Evolutionary conservation across 2,113 vertebrate species (phyloP).

Genomic region (Nerophis lumbriciformis): DNA sequence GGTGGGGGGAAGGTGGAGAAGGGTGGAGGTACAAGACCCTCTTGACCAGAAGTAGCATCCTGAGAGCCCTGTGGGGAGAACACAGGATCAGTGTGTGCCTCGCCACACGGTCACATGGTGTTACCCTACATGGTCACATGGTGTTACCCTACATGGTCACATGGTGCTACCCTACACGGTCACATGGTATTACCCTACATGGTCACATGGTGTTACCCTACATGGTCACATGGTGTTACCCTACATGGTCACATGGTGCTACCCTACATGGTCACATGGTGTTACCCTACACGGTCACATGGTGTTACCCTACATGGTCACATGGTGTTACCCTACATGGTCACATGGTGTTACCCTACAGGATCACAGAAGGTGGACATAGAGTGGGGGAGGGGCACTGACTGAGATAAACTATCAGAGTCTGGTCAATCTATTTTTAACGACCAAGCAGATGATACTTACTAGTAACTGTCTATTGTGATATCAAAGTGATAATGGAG

Average conservation of each 20-base stretch:
- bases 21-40: slow-evolving; percentile 72
- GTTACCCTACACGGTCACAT: slow-evolving; percentile 69
- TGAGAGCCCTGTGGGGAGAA: slow-evolving; percentile 67
- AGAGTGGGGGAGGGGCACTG: slow-evolving; percentile 9
- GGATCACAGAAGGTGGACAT: slow-evolving; percentile 8
- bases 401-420: slow-evolving; percentile 21
- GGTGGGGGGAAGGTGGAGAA: slow-evolving; percentile 74
- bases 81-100: too few relatives aligned
- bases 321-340: too few relatives aligned
- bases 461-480: background rate
- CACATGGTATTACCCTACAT: slow-evolving; percentile 65
- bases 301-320: too few relatives aligned
- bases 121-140: slow-evolving; percentile 69
- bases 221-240: slow-evolving; percentile 47
- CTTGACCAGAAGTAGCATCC: slow-evolving; percentile 71
- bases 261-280: slow-evolving; percentile 10
- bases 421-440: slow-evolving; percentile 29
- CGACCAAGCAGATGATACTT: background rate
- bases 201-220: slow-evolving; percentile 33
- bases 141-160: too few relatives aligned
- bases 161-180: too few relatives aligned
- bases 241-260: slow-evolving; percentile 58
- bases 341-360: too few relatives aligned
- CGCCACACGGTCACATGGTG: slow-evolving; percentile 56
- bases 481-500: too few relatives aligned